Conservation (phyloP, 1,140 invertebrate genomes). For the Battus philenor region DNA sequence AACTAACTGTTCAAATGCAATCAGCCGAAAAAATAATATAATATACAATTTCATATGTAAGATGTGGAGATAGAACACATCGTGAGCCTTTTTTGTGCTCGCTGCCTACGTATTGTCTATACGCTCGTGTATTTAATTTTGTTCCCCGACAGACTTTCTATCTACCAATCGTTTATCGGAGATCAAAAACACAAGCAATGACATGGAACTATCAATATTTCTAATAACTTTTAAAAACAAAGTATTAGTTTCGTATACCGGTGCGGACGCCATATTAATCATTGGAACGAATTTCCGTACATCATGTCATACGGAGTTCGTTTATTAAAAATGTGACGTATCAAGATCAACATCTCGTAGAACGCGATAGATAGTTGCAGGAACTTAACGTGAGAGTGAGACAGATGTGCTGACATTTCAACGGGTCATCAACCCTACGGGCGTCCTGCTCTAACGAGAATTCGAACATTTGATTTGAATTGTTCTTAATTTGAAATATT, state of each 20-base stretch:
- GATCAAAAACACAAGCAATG: constrained; percentile 68
- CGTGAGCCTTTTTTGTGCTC: constrained; percentile 33
- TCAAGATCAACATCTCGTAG: constrained; percentile 73
- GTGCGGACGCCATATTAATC: constrained; percentile 70
- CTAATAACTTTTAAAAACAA: constrained; percentile 74
- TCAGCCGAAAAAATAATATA: constrained; percentile 12
- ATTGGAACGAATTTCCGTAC: constrained; percentile 72
- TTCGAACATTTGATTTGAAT: constrained; percentile 73
- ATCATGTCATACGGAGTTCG: constrained; percentile 72
- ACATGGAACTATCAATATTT: constrained; percentile 75
- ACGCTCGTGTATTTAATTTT: constrained; percentile 52
- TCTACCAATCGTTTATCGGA: constrained; percentile 62
- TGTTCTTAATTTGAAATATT: constrained; percentile 72
- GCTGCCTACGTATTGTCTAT: constrained; percentile 47
- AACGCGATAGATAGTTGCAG: constrained; percentile 44
- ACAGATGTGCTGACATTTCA: constrained; percentile 66
- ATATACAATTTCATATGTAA: constrained; percentile 24
- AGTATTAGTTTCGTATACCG: constrained; percentile 66
- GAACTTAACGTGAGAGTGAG: constrained; percentile 43
- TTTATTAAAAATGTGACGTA: constrained; percentile 76
- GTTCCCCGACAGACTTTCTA: constrained; percentile 61
- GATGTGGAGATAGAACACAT: constrained; percentile 26
- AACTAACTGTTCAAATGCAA: constrained; percentile 12
- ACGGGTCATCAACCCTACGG: constrained; percentile 72
- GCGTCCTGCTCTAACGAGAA: constrained; percentile 72